Evolutionary conservation across 2,797 vertebrate genomes (phyloP).

Genomic region (Harpagifer antarcticus): DNA sequence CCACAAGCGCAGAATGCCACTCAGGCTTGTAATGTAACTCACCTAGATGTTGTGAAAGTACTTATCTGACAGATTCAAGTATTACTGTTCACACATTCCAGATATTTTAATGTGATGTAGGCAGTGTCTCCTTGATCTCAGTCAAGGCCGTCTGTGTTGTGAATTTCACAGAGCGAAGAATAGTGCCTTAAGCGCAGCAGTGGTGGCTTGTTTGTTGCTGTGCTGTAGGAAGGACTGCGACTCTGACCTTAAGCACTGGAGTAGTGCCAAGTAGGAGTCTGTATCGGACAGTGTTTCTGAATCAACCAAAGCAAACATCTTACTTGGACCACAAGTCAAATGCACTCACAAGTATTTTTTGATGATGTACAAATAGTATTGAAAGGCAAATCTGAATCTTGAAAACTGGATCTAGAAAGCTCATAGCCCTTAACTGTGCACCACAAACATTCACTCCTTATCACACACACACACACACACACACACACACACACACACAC

Average conservation of each 20-base stretch:
- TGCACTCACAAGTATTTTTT: conserved; percentile 36
- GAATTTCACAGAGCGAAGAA: conserved; percentile 49
- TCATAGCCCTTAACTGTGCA: neutral
- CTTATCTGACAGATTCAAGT: conserved; percentile 41
- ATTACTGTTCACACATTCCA: conserved; percentile 33
- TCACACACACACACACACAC: neutral
- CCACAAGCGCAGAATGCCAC: conserved; percentile 4
- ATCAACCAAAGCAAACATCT: conserved; percentile 43
- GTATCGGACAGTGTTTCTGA: conserved; percentile 45
- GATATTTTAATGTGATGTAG: conserved; percentile 55
- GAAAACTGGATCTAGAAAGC: conserved; percentile 27
- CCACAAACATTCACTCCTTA: conserved; percentile 19
- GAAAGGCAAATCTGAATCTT: conserved; percentile 27
- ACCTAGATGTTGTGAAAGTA: conserved; percentile 26
- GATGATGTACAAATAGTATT: conserved; percentile 5
- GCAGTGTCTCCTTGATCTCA: conserved; percentile 57
- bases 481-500: conserved; percentile 3
- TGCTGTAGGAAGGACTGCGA: conserved; percentile 49
- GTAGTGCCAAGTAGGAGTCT: conserved; percentile 53
- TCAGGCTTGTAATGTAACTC: conserved; percentile 18
- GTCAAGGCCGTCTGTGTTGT: conserved; percentile 50
- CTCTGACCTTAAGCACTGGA: conserved; percentile 57
- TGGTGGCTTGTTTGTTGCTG: conserved; percentile 48
- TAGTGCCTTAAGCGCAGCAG: conserved; percentile 62
- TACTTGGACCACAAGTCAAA: conserved; percentile 30